Evolutionary conservation across 2,797 vertebrate species (phyloP), one percentile per base, ranked within the genome.

Genomic region (Apogon talboti): DNA sequence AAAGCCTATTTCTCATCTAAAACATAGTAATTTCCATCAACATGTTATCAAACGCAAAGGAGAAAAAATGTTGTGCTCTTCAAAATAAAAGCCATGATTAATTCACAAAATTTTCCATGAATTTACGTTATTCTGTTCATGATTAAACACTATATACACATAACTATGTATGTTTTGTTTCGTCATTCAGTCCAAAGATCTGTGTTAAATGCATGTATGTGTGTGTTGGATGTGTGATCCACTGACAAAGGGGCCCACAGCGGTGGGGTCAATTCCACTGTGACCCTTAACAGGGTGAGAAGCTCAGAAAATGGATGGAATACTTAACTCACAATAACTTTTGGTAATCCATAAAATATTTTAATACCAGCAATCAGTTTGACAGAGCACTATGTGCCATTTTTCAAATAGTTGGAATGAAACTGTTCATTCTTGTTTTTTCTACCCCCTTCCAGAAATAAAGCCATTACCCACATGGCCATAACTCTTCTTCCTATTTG

Each of bases 401-500:
- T 72, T 89, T 62, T 79, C 62, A 75, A 68, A 63, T 37, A 68
- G 57, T 30, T 62, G 47, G 43, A 79, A 59, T 71, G 16, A 66
- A 80, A 77, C 41, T 69, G n/a, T 18, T 70, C 49, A 46, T 60
- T 68, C 47, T 76, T 73, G 9, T 30, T 46, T 2, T 24, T 60
- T 45, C 10, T 67, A 28, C 24, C 24, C 54, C 42, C 19, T 35
- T 13, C 4, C 16, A 48, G 21, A 79, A 79, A 85, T 84, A 79
- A 85, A 87, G 71, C 72, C 65, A 75, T 85, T 83, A 71, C 74
- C 72, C 65, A 64, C 68, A 60, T 62, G 64, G 67, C 82, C 71
- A 86, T 87, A 86, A 86, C 71, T 90, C 79, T 83, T 71, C 71
- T 68, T 84, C 82, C 79, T 75, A 88, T 89, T 88, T 87, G 82